A percentile compares a stretch with the other conserved stretches of the same genome.
These are phyloP conservation scores for Arenaria interpres DNA, from an alignment of 2,113 vertebrate species.

Conservation along the genomic window DNA sequence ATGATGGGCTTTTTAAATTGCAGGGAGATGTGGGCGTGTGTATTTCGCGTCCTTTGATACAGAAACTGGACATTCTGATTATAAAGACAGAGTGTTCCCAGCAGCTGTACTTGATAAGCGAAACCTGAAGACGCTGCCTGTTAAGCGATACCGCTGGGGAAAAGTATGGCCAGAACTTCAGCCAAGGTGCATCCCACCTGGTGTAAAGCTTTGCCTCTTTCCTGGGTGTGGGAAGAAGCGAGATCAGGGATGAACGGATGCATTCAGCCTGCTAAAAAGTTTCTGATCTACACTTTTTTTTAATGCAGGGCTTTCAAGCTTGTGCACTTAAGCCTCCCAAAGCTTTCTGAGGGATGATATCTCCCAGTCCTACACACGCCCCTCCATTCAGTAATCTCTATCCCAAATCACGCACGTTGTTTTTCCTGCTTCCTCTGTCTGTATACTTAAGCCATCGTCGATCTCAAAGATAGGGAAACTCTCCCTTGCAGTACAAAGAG, in stretches of 20 bases:
- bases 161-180: not conserved
- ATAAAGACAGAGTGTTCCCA: not conserved
- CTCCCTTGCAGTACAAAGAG: not conserved
- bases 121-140: not conserved
- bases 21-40: not conserved
- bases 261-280: not conserved
- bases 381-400: constrained; percentile 48
- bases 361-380: not conserved
- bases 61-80: not conserved
- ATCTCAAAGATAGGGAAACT: not conserved
- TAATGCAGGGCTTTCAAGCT: not conserved
- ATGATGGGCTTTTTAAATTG: not conserved
- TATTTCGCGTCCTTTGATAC: not conserved
- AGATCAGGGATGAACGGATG: not conserved
- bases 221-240: not conserved
- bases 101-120: not conserved
- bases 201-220: not conserved
- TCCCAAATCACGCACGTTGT: not conserved
- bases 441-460: not conserved
- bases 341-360: not conserved
- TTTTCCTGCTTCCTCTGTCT: constrained; percentile 37
- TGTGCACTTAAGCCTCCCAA: not conserved
- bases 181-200: not conserved
- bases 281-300: not conserved
- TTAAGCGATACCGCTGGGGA: not conserved